Evolutionary conservation across 2,113 vertebrate species (phyloP).

Genomic region (Bufo gargarizans): DNA sequence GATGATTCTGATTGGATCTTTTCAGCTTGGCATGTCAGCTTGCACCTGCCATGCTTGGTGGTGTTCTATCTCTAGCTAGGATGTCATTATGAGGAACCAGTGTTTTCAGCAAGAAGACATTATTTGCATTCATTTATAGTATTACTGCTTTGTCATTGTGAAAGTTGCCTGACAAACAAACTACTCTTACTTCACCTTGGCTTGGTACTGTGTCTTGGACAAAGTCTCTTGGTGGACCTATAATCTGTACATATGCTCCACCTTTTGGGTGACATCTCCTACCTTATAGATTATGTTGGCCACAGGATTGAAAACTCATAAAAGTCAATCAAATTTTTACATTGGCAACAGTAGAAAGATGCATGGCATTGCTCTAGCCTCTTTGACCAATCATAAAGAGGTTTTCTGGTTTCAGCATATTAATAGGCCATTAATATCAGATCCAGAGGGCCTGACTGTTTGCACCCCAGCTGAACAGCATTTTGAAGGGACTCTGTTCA

Average conservation of each 20-base stretch:
- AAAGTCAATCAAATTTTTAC: background rate
- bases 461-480: too few species aligned
- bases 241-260: background rate
- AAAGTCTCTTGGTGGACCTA: background rate
- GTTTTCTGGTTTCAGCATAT: too few species aligned
- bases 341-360: background rate
- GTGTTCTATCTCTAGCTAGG: conserved; percentile 70
- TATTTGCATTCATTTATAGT: conserved; percentile 59
- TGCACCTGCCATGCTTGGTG: conserved; percentile 83
- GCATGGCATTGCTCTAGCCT: too few species aligned
- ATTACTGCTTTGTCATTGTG: conserved; percentile 40
- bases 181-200: background rate
- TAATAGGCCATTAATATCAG: too few species aligned
- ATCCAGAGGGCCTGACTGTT: too few species aligned
- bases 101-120: conserved; percentile 67
- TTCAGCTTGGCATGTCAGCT: conserved; percentile 89
- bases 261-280: background rate
- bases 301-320: background rate
- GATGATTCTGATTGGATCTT: conserved; percentile 78
- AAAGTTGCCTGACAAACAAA: conserved; percentile 21
- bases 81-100: conserved; percentile 67
- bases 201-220: background rate
- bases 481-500: too few species aligned
- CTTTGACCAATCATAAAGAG: too few species aligned
- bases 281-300: background rate